A percentile compares a stretch with the other conserved stretches of the same genome.
Evolutionary conservation across 64 coral and sea anemone species (phyloP).

Genomic region (Actinia tenebrosa): DNA sequence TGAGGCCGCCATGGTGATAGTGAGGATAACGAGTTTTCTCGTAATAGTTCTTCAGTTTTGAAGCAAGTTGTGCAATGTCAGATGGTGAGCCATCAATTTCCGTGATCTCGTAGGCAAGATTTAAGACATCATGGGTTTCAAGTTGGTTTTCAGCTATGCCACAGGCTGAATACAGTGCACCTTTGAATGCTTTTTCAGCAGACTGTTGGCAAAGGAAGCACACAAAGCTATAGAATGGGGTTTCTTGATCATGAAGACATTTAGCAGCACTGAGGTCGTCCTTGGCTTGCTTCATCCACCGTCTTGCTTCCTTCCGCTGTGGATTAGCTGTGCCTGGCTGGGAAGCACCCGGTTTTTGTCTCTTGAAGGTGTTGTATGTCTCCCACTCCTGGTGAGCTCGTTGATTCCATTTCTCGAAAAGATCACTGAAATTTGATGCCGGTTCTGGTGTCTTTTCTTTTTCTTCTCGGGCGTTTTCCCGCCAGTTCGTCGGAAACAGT

Average conservation of each 20-base stretch:
- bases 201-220: slow-evolving; percentile 98
- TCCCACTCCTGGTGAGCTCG: slow-evolving; percentile 84
- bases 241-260: slow-evolving; percentile 40
- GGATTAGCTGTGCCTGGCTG: slow-evolving; percentile 22
- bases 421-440: slow-evolving; percentile 41
- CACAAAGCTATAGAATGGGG: slow-evolving; percentile 54
- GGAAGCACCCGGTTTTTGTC: slow-evolving; percentile 32
- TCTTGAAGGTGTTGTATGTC: slow-evolving; percentile 82
- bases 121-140: slow-evolving; percentile 84
- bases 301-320: slow-evolving; percentile 78
- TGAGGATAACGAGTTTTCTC: slow-evolving; percentile 89
- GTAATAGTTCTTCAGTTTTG: slow-evolving; percentile 85
- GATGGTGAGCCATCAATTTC: slow-evolving; percentile 73
- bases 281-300: slow-evolving; percentile 92
- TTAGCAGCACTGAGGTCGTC: slow-evolving; percentile 73
- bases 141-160: slow-evolving; percentile 84
- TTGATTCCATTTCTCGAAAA: slow-evolving; percentile 89
- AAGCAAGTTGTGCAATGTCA: slow-evolving; percentile 71
- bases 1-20: slow-evolving; percentile 72
- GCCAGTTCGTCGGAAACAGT: slow-evolving; percentile 63
- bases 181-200: slow-evolving; percentile 82
- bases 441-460: slow-evolving; percentile 45
- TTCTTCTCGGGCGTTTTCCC: slow-evolving; percentile 47
- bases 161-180: slow-evolving; percentile 73
- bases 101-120: slow-evolving; percentile 91